Conservation (phyloP, 92 coral and sea anemone species). For the Micromussa lordhowensis region DNA sequence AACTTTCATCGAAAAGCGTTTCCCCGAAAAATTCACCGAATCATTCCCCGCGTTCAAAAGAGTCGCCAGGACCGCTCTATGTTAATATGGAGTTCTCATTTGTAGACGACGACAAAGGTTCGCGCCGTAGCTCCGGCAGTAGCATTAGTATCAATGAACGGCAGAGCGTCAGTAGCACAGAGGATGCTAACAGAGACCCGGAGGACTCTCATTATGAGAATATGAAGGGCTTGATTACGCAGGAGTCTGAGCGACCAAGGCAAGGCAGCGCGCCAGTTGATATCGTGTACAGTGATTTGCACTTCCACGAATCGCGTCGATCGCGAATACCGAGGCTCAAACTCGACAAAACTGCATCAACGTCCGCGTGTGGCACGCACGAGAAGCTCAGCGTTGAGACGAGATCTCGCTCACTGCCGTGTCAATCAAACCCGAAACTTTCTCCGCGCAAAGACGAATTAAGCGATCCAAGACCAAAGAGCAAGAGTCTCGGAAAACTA, state of each 20-base stretch:
- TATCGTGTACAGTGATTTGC: constrained; percentile 94
- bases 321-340: constrained; percentile 21
- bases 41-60: constrained; percentile 55
- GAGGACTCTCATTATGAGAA: constrained; percentile 78
- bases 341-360: constrained; percentile 46
- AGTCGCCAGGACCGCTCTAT: constrained; percentile 66
- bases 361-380: constrained; percentile 13
- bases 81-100: constrained; percentile 75
- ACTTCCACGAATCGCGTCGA: constrained; percentile 29
- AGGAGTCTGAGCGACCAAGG: constrained; percentile 49
- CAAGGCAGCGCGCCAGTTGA: constrained; percentile 83
- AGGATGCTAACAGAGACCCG: constrained; percentile 63
- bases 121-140: constrained; percentile 76
- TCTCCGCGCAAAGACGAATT: constrained; percentile 46
- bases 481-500: constrained; percentile 60
- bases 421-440: constrained; percentile 51
- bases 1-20: constrained; percentile 20
- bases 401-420: constrained; percentile 67
- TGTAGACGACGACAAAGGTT: constrained; percentile 59
- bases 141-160: constrained; percentile 59
- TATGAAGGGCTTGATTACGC: constrained; percentile 43
- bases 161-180: constrained; percentile 59
- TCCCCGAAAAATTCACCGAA: constrained; percentile 71
- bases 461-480: constrained; percentile 71
- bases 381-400: background rate